Evolutionary conservation across 2,113 vertebrate genomes (phyloP).

Genomic region (Laticauda laticaudata): DNA sequence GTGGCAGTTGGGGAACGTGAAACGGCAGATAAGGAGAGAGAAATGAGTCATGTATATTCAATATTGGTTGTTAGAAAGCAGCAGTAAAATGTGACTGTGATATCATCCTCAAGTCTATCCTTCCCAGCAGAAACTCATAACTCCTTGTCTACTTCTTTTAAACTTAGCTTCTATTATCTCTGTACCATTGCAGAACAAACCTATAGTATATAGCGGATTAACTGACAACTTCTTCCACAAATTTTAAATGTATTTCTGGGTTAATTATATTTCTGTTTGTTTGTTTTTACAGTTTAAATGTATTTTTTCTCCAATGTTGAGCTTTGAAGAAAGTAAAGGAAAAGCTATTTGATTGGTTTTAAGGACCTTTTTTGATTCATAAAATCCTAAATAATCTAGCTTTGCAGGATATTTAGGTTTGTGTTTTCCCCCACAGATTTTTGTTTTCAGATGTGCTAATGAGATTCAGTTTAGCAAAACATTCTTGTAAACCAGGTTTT

Average conservation of each 20-base stretch:
- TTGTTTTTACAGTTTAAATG: not conserved
- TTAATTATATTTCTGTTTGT: not conserved
- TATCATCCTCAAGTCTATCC: not conserved
- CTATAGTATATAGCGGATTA: not conserved
- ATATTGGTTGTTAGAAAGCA: not conserved
- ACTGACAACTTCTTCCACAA: not conserved
- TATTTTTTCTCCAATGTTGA: not conserved
- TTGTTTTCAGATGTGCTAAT: not conserved
- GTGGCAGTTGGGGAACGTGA: not conserved
- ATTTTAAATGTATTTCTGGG: not conserved
- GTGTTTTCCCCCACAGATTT: not conserved
- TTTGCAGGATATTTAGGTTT: not conserved
- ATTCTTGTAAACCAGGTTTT: not conserved
- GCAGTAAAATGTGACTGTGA: not conserved
- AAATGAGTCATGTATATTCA: not conserved
- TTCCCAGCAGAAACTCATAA: not conserved
- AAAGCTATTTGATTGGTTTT: not conserved
- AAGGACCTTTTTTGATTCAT: not conserved
- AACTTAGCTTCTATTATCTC: not conserved
- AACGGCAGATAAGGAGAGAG: not conserved
- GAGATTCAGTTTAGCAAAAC: not conserved
- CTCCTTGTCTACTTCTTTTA: not conserved
- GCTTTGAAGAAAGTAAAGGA: not conserved
- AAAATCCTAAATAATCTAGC: not conserved
- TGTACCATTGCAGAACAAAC: not conserved